Conservation (phyloP, 1,140 invertebrate genomes). For the Drosophila sturtevanti region DNA sequence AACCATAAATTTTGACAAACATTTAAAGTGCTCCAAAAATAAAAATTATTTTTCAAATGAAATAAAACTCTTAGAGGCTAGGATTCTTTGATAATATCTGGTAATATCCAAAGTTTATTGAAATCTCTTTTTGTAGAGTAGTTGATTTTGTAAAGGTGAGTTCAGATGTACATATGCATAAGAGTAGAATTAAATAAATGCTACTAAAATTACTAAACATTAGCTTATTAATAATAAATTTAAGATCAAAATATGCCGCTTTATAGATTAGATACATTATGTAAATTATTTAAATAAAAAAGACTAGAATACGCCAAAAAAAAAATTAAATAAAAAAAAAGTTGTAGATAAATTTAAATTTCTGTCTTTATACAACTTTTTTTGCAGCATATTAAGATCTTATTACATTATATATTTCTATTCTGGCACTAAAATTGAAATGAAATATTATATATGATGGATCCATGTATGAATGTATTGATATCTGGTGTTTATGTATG, state of each 20-base stretch:
- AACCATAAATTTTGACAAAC: not conserved
- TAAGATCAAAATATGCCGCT: constrained; percentile 27
- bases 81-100: constrained; percentile 6
- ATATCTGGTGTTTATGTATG: constrained; percentile 33
- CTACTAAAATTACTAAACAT: constrained; percentile 46
- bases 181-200: constrained; percentile 21
- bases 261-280: constrained; percentile 5
- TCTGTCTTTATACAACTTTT: not conserved
- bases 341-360: constrained; percentile 1
- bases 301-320: not conserved
- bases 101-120: constrained; percentile 57
- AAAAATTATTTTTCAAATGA: too few species aligned
- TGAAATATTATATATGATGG: too few species aligned
- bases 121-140: constrained; percentile 25
- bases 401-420: constrained; percentile 37
- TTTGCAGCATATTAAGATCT: constrained; percentile 39
- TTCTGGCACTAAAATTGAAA: constrained; percentile 64
- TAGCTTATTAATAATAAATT: not conserved
- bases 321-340: constrained; percentile 11
- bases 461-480: constrained; percentile 24
- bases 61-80: not conserved
- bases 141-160: constrained; percentile 33
- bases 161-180: constrained; percentile 30
- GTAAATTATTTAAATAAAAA: too few species aligned
- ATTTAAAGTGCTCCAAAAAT: not conserved